Evolutionary conservation across 2,797 vertebrate genomes (phyloP).

Genomic region (Enteromius fasciolatus): DNA sequence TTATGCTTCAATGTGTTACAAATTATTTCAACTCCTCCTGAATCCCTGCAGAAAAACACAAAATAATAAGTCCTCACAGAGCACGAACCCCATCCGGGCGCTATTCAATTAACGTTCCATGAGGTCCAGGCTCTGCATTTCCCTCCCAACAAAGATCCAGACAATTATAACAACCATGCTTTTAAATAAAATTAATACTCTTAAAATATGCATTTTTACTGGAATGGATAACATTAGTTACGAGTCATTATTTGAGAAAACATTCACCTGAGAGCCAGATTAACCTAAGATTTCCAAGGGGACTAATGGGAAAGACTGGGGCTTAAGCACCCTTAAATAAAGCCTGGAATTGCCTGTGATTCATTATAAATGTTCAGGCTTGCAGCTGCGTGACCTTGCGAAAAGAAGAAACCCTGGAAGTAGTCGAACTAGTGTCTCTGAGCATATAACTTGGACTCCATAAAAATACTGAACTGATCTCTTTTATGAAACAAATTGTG

Average conservation of each 20-base stretch:
- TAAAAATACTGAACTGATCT: neutral
- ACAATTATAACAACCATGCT: neutral
- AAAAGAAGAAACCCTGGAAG: neutral
- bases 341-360: neutral
- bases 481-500: neutral
- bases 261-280: neutral
- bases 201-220: neutral
- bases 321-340: neutral
- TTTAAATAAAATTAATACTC: neutral
- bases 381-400: neutral
- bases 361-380: neutral
- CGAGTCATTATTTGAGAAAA: neutral
- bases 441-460: neutral
- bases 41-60: conserved; percentile 27
- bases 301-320: neutral
- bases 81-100: neutral
- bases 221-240: neutral
- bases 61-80: conserved; percentile 39
- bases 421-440: neutral
- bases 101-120: conserved; percentile 10
- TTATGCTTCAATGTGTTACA: conserved; percentile 35
- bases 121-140: neutral
- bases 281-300: neutral
- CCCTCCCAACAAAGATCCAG: neutral
- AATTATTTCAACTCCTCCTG: conserved; percentile 35